phyloP scores from a whole-genome alignment of 2,888 invertebrate species.

The Lasioglossum zephyrum region DNA sequence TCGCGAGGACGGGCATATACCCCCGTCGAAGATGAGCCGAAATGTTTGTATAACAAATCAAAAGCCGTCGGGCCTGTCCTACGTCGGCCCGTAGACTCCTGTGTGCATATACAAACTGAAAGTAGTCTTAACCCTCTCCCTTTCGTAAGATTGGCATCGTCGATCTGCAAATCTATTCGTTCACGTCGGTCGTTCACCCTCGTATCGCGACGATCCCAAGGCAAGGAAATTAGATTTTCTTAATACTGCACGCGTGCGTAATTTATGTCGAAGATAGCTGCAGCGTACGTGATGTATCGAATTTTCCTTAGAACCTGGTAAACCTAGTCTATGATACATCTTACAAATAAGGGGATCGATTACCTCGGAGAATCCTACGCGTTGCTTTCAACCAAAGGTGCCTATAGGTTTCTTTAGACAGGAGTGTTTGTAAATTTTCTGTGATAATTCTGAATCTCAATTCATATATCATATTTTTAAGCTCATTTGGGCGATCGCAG shows the following conservation, averaged over 20 bases:
- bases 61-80: slow-evolving; percentile 59
- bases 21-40: slow-evolving; percentile 59
- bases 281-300: slow-evolving; percentile 54
- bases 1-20: slow-evolving; percentile 49
- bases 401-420: not conserved
- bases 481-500: too few relatives aligned
- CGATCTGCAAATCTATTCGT: slow-evolving; percentile 44
- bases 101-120: slow-evolving; percentile 41
- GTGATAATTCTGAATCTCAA: not conserved
- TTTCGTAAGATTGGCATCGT: slow-evolving; percentile 46
- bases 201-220: slow-evolving; percentile 47
- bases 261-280: slow-evolving; percentile 66
- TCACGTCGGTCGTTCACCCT: slow-evolving; percentile 28
- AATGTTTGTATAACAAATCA: slow-evolving; percentile 71
- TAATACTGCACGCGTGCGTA: slow-evolving; percentile 58
- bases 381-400: not conserved
- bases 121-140: slow-evolving; percentile 60
- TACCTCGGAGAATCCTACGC: not conserved
- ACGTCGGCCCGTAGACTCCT: slow-evolving; percentile 32
- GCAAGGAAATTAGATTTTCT: slow-evolving; percentile 70
- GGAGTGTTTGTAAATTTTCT: not conserved
- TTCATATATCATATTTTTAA: not conserved
- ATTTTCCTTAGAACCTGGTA: slow-evolving; percentile 49
- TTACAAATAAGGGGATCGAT: slow-evolving; percentile 17
- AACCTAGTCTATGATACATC: slow-evolving; percentile 37